Percentiles rank a stretch among this genome's conserved stretches.
Evolutionary conservation across 2,888 invertebrate species (phyloP).

Genomic region (Oscheius sp.): DNA sequence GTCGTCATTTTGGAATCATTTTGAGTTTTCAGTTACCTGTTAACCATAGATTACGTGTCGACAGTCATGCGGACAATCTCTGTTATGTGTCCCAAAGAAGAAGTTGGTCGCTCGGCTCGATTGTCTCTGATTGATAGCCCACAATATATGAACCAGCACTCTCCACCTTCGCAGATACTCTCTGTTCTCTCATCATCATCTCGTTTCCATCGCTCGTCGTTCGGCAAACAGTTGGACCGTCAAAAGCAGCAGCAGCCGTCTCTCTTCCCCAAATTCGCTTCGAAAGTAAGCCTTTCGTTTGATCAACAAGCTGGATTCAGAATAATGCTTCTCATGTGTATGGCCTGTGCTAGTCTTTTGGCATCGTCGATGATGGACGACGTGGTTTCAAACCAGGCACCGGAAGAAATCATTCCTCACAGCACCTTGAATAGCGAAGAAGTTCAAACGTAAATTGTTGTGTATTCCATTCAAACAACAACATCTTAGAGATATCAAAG

Average conservation of each 20-base stretch:
- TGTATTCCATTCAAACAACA: not conserved
- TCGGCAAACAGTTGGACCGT: constrained; percentile 12
- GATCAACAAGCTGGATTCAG: not conserved
- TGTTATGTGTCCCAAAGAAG: too few species aligned
- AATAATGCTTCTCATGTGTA: constrained; percentile 21
- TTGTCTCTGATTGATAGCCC: not conserved
- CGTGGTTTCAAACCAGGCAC: not conserved
- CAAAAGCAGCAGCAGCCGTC: not conserved
- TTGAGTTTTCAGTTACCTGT: too few species aligned
- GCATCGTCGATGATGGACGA: constrained; percentile 26
- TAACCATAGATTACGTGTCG: too few species aligned
- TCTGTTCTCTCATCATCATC: not conserved
- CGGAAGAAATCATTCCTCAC: not conserved
- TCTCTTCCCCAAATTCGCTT: not conserved
- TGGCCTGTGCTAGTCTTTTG: constrained; percentile 24
- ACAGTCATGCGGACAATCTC: too few species aligned
- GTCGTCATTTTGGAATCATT: too few species aligned
- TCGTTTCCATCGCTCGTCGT: not conserved
- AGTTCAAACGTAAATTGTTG: not conserved
- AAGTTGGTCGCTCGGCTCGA: too few species aligned
- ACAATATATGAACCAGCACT: not conserved
- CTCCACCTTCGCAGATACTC: not conserved
- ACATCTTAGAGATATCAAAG: not conserved
- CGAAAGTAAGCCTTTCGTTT: too few species aligned
- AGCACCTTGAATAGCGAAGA: constrained; percentile 1